These are phyloP conservation scores for Seira sanloemensis DNA, from an alignment of 2,888 invertebrate genomes.

Conservation along the genomic window DNA sequence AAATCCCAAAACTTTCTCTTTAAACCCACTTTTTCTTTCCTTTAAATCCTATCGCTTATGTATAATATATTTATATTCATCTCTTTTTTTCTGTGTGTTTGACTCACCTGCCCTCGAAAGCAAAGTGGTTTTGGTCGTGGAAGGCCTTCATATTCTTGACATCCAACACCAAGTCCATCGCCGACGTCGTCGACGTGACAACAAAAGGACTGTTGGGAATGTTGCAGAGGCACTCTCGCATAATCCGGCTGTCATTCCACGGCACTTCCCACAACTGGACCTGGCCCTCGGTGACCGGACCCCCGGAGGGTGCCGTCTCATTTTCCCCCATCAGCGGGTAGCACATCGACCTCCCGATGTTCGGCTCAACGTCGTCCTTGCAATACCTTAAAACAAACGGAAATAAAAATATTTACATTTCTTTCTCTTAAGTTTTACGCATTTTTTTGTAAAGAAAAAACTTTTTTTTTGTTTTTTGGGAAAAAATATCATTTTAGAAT, in stretches of 20 bases:
- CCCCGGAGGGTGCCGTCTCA: slow-evolving; percentile 3
- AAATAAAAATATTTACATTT: not conserved
- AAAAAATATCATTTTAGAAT: no score
- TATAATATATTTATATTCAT: not conserved
- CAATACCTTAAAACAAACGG: slow-evolving; percentile 46
- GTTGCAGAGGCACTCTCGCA: slow-evolving; percentile 64
- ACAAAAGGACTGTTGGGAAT: slow-evolving; percentile 56
- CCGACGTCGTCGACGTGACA: slow-evolving; percentile 52
- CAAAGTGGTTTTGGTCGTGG: slow-evolving; percentile 67
- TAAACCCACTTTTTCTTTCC: no score
- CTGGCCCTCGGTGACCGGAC: slow-evolving; percentile 63
- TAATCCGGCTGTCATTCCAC: slow-evolving; percentile 68
- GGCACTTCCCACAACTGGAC: slow-evolving; percentile 69
- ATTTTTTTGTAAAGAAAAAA: not conserved
- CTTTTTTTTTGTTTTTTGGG: no score
- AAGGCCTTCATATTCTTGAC: slow-evolving; percentile 67
- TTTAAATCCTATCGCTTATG: no score
- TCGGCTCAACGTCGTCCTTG: slow-evolving; percentile 59
- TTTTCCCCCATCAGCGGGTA: slow-evolving; percentile 24
- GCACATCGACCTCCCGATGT: slow-evolving; percentile 66
- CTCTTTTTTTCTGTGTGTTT: no score
- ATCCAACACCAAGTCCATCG: slow-evolving; percentile 64
- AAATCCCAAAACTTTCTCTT: no score
- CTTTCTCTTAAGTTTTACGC: not conserved
- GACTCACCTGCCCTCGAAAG: slow-evolving; percentile 66